Conservation (phyloP, 2,888 invertebrate species). For the Heteromurus nitidus region DNA sequence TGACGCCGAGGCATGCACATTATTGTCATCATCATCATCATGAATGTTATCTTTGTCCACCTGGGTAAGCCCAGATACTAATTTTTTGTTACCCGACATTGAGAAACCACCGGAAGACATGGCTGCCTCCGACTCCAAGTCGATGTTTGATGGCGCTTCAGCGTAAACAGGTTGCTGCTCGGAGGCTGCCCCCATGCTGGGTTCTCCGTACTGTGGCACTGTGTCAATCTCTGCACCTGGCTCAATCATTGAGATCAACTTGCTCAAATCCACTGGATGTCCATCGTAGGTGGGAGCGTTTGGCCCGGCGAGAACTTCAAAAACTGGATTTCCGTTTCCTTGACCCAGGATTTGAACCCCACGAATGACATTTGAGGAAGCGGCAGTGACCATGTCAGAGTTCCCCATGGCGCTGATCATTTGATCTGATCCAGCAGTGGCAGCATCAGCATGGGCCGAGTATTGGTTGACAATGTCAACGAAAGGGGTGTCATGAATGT, state of each 20-base stretch:
- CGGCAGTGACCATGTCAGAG: neutral
- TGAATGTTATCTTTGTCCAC: neutral
- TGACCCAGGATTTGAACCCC: conserved; percentile 68
- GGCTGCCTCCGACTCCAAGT: conserved; percentile 37
- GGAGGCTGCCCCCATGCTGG: conserved; percentile 28
- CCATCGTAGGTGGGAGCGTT: conserved; percentile 71
- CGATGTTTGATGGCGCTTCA: conserved; percentile 24
- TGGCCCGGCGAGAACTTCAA: conserved; percentile 71
- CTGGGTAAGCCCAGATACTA: conserved; percentile 2
- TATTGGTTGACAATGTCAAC: conserved; percentile 34
- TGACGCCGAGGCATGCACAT: conserved; percentile 24
- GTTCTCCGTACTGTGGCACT: conserved; percentile 28
- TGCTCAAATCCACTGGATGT: conserved; percentile 72
- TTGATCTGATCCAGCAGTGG: conserved; percentile 37
- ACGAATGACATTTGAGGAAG: conserved; percentile 21
- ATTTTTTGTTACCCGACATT: conserved; percentile 46
- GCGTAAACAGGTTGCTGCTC: conserved; percentile 45
- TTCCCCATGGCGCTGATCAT: conserved; percentile 7
- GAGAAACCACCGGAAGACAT: conserved; percentile 24
- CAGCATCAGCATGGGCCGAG: conserved; percentile 48
- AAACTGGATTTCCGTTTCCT: conserved; percentile 68
- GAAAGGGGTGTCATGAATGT: conserved; percentile 54
- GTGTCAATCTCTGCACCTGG: conserved; percentile 66
- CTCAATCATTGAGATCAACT: conserved; percentile 72
- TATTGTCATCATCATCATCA: conserved; percentile 17